Evolutionary conservation across 2,888 invertebrate species (phyloP).

Genomic region (Acanthoscelides obtectus): DNA sequence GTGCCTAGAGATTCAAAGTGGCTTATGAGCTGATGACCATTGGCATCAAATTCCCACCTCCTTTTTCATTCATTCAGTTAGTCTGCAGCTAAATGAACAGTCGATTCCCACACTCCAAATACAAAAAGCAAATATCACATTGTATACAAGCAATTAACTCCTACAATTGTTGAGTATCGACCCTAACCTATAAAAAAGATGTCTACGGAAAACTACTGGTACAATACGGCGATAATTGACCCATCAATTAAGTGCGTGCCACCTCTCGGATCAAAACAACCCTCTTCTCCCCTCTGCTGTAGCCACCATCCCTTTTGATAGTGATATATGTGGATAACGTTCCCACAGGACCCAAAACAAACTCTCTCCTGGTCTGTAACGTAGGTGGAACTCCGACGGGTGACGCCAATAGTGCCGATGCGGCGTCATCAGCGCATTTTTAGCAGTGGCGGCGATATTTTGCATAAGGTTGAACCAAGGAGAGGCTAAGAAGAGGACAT

Average conservation of each 20-base stretch:
- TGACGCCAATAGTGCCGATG: too few relatives aligned
- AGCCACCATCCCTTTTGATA: background rate
- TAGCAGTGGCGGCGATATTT: constrained; percentile 31
- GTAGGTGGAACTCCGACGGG: constrained; percentile 12
- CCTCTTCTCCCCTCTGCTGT: constrained; percentile 4
- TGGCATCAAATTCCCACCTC: too few relatives aligned
- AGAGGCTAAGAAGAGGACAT: too few relatives aligned
- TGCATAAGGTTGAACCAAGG: too few relatives aligned
- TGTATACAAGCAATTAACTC: background rate
- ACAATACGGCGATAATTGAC: background rate
- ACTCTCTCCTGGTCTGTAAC: constrained; percentile 16
- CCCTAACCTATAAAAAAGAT: background rate
- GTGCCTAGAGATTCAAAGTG: too few relatives aligned
- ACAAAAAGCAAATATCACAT: background rate
- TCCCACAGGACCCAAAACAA: constrained; percentile 38
- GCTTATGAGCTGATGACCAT: too few relatives aligned
- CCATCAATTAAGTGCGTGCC: constrained; percentile 17
- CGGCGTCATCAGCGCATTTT: constrained; percentile 26
- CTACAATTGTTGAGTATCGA: background rate
- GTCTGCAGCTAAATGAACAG: background rate
- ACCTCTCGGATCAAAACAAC: constrained; percentile 39
- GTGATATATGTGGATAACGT: constrained; percentile 25
- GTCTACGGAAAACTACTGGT: background rate
- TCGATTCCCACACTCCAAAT: background rate
- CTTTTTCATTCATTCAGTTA: too few relatives aligned